phyloP scores from a whole-genome alignment of 2,888 invertebrate genomes.

The Petrolisthes cinctipes region DNA sequence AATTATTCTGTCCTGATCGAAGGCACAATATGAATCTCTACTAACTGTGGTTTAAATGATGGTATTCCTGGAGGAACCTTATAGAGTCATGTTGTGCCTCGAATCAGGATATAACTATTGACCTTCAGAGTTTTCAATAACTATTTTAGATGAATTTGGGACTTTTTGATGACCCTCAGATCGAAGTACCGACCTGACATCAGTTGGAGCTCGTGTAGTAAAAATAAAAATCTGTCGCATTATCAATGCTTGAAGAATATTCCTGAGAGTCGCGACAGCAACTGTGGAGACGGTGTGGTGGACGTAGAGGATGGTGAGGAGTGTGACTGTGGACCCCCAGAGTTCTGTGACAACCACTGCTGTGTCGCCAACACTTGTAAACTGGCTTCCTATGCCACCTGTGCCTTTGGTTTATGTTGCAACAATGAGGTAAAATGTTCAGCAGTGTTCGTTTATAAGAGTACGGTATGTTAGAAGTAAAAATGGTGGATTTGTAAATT shows the following conservation, averaged over 20 bases:
- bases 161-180: not conserved
- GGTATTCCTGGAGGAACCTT: no score
- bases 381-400: conserved; percentile 87
- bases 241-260: conserved; percentile 93
- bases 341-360: conserved; percentile 85
- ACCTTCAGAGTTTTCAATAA: no score
- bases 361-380: conserved; percentile 88
- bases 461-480: no score
- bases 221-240: conserved; percentile 93
- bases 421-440: conserved; percentile 78
- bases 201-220: conserved; percentile 95
- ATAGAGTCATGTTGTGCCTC: no score
- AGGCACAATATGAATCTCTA: no score
- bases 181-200: conserved; percentile 68
- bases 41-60: no score
- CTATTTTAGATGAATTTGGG: no score
- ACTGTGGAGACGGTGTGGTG: conserved; percentile 94
- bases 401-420: conserved; percentile 95
- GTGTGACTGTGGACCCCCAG: conserved; percentile 88
- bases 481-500: no score
- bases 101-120: no score
- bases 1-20: no score
- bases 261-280: conserved; percentile 81
- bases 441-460: no score
- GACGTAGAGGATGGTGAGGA: conserved; percentile 95